Evolutionary conservation across 1,140 invertebrate genomes (phyloP), one percentile per base, ranked within the genome.

Genomic region (Calephelis virginiensis): DNA sequence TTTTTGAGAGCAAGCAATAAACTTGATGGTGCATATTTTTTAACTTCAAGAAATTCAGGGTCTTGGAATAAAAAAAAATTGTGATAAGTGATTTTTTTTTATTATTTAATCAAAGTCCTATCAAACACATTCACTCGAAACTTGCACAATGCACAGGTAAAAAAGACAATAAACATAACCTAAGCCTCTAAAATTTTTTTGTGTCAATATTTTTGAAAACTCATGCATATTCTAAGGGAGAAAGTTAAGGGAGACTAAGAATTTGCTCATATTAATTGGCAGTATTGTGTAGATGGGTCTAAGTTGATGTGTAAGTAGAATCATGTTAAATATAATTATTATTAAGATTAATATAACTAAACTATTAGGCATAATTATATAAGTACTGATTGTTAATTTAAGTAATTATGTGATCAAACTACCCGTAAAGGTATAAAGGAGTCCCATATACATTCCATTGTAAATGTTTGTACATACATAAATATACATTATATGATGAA

Each of bases 381-480:
- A 83, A 85, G 85, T 88, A 88, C 85, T 88, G 85, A 86, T 43
- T 88, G 82, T 83, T 81, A 53, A 37, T 68, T 79, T 76, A 77
- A 70, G 71, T 78, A 74, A 70, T 69, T 73, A 74, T 76, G 78
- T 85, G 82, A 83, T 86, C 77, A 83, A 80, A 76, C 75, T 80
- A 77, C 81, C 80, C 70, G 71, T 72, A 76, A 78, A 70, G 73
- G 77, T 86, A 76, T 77, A 76, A 71, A 76, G 66, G 75, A 86
- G 85, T 89, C 85, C 28, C 81, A 87, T 77, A 80, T 82, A 89
- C 87, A 90, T 90, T 90, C 87, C 87, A 87, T 77, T 84, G 79
- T 86, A 79, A 82, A 82, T 82, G 67, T 83, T 72, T 86, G 80
- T 86, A 81, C 67, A 85, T 86, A 86, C 71, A 76, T 66, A 70